Conservation (phyloP, 2,797 vertebrate genomes). For the Phoxinus dragarum region DNA sequence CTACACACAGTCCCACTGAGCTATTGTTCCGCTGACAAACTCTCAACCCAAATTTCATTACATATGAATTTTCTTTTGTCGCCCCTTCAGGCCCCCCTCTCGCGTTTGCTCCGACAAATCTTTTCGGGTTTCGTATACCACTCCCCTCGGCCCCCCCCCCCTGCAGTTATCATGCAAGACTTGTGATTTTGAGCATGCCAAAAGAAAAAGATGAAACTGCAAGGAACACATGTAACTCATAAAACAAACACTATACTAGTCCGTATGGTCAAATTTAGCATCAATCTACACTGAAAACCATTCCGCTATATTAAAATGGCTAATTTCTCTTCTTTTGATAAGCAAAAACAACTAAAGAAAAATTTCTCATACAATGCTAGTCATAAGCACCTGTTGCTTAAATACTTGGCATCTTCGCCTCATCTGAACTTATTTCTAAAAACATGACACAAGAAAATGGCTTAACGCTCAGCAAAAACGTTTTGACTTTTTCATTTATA, state of each 20-base stretch:
- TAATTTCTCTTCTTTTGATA: background rate
- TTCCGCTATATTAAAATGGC: background rate
- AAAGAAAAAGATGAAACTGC: background rate
- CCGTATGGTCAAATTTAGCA: background rate
- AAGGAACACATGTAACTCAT: conserved; percentile 18
- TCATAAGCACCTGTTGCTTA: conserved; percentile 39
- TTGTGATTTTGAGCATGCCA: conserved; percentile 35
- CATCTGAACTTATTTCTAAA: background rate
- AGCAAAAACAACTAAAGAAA: background rate
- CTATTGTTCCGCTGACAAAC: conserved; percentile 71
- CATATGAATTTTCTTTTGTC: conserved; percentile 60
- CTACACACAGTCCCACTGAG: conserved; percentile 60
- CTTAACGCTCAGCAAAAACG: background rate
- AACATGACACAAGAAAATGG: background rate
- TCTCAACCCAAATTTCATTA: conserved; percentile 75
- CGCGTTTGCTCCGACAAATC: conserved; percentile 50
- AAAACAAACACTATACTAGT: background rate
- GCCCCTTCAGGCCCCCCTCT: conserved; percentile 34
- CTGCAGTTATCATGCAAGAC: conserved; percentile 32
- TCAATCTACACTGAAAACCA: background rate
- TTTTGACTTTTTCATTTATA: background rate
- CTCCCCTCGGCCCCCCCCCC: background rate
- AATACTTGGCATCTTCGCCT: background rate
- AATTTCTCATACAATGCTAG: background rate
- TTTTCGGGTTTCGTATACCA: conserved; percentile 39